Conservation (phyloP, 2,113 vertebrate genomes). For the Ahaetulla prasina region DNA sequence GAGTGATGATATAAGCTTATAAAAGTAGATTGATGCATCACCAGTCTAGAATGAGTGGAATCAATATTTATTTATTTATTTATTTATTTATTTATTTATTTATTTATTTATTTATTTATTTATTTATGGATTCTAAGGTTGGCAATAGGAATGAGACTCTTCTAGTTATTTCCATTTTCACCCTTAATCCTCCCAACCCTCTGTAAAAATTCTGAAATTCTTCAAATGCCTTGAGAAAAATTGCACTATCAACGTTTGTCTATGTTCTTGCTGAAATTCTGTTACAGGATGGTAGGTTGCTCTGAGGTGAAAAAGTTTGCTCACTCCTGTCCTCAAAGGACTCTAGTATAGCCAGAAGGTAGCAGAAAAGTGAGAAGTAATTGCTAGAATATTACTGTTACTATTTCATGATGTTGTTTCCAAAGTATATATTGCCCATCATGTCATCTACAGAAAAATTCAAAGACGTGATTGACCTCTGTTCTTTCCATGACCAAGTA, state of each 20-base stretch:
- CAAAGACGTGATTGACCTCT: neutral
- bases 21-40: neutral
- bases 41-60: neutral
- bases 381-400: neutral
- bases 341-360: neutral
- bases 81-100: too few species aligned
- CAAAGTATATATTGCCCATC: neutral
- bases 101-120: too few species aligned
- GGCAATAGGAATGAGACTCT: neutral
- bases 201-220: neutral
- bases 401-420: neutral
- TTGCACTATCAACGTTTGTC: neutral
- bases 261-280: neutral
- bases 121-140: neutral
- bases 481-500: neutral
- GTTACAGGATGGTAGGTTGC: neutral
- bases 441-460: neutral
- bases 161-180: neutral
- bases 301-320: neutral
- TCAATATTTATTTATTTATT: neutral
- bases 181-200: neutral
- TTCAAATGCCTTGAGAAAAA: neutral
- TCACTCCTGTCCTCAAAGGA: neutral
- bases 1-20: neutral
- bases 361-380: neutral